Conservation (phyloP, 1,140 invertebrate genomes). For the Drosophila ercepeae region DNA sequence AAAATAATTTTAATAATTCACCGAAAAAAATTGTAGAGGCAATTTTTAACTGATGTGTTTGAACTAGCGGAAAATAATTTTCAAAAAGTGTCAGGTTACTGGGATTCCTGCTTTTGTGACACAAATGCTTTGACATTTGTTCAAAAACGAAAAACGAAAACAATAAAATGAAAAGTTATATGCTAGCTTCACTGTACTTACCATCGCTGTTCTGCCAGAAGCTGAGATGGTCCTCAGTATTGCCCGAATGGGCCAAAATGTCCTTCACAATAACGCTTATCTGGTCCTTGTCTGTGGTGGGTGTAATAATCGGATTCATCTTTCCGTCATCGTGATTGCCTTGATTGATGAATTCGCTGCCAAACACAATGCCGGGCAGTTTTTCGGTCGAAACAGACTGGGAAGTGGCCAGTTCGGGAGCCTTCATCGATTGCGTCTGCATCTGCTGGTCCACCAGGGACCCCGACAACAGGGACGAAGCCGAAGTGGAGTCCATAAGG, state of each 20-base stretch:
- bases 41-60: background rate
- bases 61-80: background rate
- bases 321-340: background rate
- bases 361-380: conserved; percentile 7
- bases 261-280: conserved; percentile 73
- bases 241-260: conserved; percentile 58
- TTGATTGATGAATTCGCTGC: background rate
- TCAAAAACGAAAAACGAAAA: too few species aligned
- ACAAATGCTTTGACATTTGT: background rate
- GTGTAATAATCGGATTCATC: background rate
- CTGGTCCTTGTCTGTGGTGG: conserved; percentile 58
- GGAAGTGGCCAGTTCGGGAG: background rate
- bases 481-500: conserved; percentile 34
- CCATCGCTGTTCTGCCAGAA: conserved; percentile 67
- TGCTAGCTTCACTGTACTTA: too few species aligned
- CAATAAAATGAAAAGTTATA: too few species aligned
- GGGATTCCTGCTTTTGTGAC: background rate
- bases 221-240: conserved; percentile 59
- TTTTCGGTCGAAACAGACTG: conserved; percentile 14
- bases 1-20: conserved; percentile 1
- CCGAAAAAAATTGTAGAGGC: conserved; percentile 3
- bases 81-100: background rate
- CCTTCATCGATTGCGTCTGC: conserved; percentile 58
- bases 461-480: conserved; percentile 20
- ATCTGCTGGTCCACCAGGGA: conserved; percentile 62